Conservation (phyloP, 1,140 invertebrate genomes). For the Zaprionus africanus region DNA sequence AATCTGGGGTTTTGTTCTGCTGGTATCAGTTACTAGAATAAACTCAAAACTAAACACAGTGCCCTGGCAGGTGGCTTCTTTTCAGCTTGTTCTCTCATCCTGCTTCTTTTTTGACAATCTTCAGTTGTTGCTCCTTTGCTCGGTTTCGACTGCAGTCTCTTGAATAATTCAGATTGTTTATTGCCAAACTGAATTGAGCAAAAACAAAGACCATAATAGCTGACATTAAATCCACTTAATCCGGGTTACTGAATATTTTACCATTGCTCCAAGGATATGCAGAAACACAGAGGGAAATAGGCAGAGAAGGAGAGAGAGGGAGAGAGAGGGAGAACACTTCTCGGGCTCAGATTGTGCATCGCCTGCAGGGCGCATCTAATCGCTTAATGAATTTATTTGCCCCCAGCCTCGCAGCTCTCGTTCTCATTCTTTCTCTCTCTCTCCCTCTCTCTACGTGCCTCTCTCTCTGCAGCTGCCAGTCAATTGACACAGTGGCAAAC, state of each 20-base stretch:
- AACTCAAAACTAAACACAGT: not conserved
- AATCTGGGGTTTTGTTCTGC: not conserved
- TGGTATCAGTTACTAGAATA: not conserved
- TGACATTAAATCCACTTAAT: conserved; percentile 65
- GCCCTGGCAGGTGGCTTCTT: not conserved
- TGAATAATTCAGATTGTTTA: conserved; percentile 13
- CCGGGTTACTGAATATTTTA: conserved; percentile 65
- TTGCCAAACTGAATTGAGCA: not conserved
- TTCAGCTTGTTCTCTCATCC: too few relatives aligned
- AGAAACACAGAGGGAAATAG: conserved; percentile 18
- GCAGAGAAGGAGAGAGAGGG: too few relatives aligned
- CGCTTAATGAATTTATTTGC: conserved; percentile 80
- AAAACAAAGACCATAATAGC: conserved; percentile 47
- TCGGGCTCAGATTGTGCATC: conserved; percentile 16
- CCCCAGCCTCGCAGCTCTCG: conserved; percentile 11
- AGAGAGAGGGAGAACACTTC: not conserved
- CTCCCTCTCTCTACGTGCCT: not conserved
- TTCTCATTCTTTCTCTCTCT: not conserved
- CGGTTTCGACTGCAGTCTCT: not conserved
- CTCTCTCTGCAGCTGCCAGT: conserved; percentile 10
- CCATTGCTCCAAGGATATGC: conserved; percentile 33
- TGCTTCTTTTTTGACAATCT: not conserved
- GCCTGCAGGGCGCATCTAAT: conserved; percentile 62
- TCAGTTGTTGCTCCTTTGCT: not conserved
- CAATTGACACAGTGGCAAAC: conserved; percentile 57